Base-by-base conservation (phyloP, 2,113 vertebrate species). In the Cairina moschata region DNA sequence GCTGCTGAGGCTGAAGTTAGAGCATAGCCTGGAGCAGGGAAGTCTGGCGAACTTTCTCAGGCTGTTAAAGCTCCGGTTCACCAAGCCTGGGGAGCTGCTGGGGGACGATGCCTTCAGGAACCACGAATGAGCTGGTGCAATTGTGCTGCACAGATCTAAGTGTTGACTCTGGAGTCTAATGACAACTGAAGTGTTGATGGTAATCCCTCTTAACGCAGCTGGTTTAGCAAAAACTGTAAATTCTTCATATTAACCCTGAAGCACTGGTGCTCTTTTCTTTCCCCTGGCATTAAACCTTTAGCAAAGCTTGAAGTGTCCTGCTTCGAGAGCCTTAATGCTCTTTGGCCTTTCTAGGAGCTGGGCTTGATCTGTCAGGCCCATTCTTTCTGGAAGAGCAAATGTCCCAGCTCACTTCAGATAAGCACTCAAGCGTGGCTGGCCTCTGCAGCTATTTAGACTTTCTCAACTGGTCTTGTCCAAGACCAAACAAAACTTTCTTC, bases 381-480 rank as follows among this genome's bases (percentile, higher is more conserved):
- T 93, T 96, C 55, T 58, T 86, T 74, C 38, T 71, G 74, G 38
- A 69, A 54, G 88, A 88, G 42, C n/a, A 60, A 93, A 18, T 93
- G 87, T 91, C 67, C 75, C 71, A 76, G 62, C 66, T 80, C 15
- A 3, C 80, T 95, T 66, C 78, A 83, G 42, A 79, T 22, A 36
- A 80, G 63, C n/a, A 7, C 44, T 87, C 63, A 4, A 36, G 21
- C 40, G 48, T 48, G 78, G 4, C 25, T 69, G 52, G 40, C 81
- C 73, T 77, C 29, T 88, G 83, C 68, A 77, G 56, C 68, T 90
- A 40, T 40, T 80, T 48, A 26, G n/a, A 6, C 48, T 56, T 73
- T 38, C 13, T 54, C 44, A 42, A 31, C 32, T 81, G 87, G 32
- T 46, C 48, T 75, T 34, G 17, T 50, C 55, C 75, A 69, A 75